Evolutionary conservation across 2,888 invertebrate genomes (phyloP).

Genomic region (Drosophila leonis): DNA sequence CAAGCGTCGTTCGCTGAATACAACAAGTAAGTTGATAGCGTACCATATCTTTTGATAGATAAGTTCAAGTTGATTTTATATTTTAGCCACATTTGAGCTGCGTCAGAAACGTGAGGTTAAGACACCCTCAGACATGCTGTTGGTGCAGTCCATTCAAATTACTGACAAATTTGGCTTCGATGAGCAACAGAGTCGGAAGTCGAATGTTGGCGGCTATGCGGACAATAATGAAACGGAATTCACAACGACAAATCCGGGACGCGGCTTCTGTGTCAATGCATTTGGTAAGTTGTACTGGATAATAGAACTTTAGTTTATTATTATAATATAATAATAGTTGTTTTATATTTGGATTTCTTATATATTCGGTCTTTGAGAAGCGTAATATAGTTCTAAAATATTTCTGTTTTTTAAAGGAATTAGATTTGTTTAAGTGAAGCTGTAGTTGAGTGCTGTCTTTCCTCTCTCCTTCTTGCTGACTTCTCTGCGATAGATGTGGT

Average conservation of each 20-base stretch:
- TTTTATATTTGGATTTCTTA: not conserved
- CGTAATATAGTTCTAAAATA: no score
- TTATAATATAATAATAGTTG: no score
- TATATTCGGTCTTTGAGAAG: no score
- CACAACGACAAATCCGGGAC: conserved; percentile 87
- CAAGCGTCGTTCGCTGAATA: conserved; percentile 89
- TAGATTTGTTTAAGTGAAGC: no score
- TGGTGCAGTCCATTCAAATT: conserved; percentile 96
- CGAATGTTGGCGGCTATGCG: conserved; percentile 85
- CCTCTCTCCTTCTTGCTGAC: no score
- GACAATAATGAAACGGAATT: conserved; percentile 90
- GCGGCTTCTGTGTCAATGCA: conserved; percentile 85
- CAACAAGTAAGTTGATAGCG: conserved; percentile 75
- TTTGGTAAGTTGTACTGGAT: conserved; percentile 80
- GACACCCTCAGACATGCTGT: conserved; percentile 91
- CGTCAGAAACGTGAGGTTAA: conserved; percentile 78
- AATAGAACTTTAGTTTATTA: no score
- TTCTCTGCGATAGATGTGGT: no score
- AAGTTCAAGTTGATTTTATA: not conserved
- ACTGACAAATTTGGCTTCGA: conserved; percentile 96
- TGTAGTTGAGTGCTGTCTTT: no score
- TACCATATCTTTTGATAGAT: not conserved
- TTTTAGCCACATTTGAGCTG: conserved; percentile 20
- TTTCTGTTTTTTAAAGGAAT: no score
- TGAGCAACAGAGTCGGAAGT: conserved; percentile 86